Base-by-base conservation (phyloP, 2,113 vertebrate genomes). In the Paralichthys olivaceus region DNA sequence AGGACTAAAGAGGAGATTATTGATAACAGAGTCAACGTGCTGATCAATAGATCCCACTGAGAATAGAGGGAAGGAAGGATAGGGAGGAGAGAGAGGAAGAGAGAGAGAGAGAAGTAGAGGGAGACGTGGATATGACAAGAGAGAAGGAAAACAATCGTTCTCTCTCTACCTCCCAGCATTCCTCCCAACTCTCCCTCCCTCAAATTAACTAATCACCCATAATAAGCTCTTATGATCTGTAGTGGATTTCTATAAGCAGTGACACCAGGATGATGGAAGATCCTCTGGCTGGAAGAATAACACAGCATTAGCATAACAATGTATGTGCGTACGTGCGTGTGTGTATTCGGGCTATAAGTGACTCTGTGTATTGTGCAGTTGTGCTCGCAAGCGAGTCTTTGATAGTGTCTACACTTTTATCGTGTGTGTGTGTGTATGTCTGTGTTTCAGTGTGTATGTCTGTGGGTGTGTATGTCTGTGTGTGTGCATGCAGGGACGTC, bases 141-240 rank as follows among this genome's bases (percentile, higher is more conserved):
- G 63, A 68, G 64, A 71, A 77, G 37, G n/a, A 90, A 80, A 90
- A 86, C 72, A 40, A 87, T 85, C 68, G 59, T 55, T 77, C 81
- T 85, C 71, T 73, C 82, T 59, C 72, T 87, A 81, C 89, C 90
- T 90, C 87, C 86, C 82, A 70, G 78, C 68, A 72, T 81, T 67
- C 75, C 84, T 64, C 69, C 64, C 63, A 61, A 71, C 71, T 75
- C 76, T 81, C 79, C 77, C 87, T 81, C 80, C 87, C 79, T 85
- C 84, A 88, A 90, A 91, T 90, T 86, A 93, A 93, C 95, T 96
- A 97, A 97, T 97, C 95, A 96, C 95, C 95, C 94, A 96, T 97
- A 95, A 98, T 96, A 95, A 96, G 95, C 96, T 93, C 96, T 96
- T 96, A 97, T 94, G 94, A 96, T 96, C 94, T 95, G 89, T 89